Conservation (phyloP, 2,888 invertebrate genomes). For the Cosmia trapezina region DNA sequence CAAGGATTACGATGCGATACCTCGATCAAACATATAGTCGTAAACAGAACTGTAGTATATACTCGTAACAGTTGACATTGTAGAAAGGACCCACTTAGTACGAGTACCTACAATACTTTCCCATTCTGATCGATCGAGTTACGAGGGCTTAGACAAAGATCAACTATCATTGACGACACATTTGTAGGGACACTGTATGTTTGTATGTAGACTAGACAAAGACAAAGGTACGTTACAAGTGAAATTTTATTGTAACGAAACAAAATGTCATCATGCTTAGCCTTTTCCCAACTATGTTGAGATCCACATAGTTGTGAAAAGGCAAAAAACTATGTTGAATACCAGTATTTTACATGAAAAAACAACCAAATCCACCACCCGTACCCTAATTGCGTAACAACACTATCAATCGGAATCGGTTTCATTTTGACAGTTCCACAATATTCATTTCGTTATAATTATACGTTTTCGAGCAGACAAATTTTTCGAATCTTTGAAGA, state of each 20-base stretch:
- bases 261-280: not conserved
- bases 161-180: slow-evolving; percentile 7
- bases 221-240: not conserved
- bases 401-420: too few relatives aligned
- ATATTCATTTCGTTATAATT: too few relatives aligned
- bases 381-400: too few relatives aligned
- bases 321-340: too few relatives aligned
- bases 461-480: too few relatives aligned
- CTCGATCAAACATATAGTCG: slow-evolving; percentile 8
- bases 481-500: too few relatives aligned
- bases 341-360: too few relatives aligned
- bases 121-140: slow-evolving; percentile 32
- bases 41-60: slow-evolving; percentile 17
- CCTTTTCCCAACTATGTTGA: not conserved
- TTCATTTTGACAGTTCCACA: too few relatives aligned
- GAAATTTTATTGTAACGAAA: not conserved
- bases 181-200: slow-evolving; percentile 8
- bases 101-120: slow-evolving; percentile 45
- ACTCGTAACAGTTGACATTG: slow-evolving; percentile 12
- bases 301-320: too few relatives aligned
- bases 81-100: slow-evolving; percentile 32
- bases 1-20: slow-evolving; percentile 20
- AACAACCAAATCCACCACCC: too few relatives aligned
- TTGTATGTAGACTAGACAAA: slow-evolving; percentile 6
- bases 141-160: slow-evolving; percentile 45